Evolutionary conservation across 2,113 vertebrate species (phyloP), one percentile per base, ranked within the genome.

Genomic region (Leptocoma aspasia): DNA sequence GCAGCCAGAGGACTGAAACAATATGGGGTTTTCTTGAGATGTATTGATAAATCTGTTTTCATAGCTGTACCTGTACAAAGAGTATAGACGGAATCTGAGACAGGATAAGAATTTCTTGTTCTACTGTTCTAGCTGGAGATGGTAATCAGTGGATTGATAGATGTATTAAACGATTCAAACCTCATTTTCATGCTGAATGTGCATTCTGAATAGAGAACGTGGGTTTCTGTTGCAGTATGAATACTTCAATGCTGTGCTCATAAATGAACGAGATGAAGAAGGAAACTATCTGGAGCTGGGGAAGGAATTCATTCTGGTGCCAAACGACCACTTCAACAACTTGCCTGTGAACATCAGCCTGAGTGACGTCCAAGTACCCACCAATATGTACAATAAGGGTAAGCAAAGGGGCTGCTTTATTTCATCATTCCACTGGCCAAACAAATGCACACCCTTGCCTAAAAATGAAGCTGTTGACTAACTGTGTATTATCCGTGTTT

Each of bases 361-460:
- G 96, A 99, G 99, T 61, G 99, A 99, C 7, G 99, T 99, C 65
- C 99, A 99, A 96, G 99, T 99, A 45, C 99, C 99, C 88, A 99
- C 99, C 35, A 99, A 99, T 96, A 99, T 99, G 99, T 99, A 99
- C 96, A 99, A 99, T 96, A 99, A 99, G 98, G 98, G 98, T 99
- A 97, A 97, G 97, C 28, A 41, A 83, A 65, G 18, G 18, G 77
- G 20, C 30, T 77, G 11, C 6, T 92, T 66, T 44, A 11, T 83
- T 90, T 73, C 7, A 5, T 52, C 19, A 4, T 88, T 83, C 56
- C 5, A 5, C 18, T 59, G 64, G 9, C 35, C 5, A 6, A 80
- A 59, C 11, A 20, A 50, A 45, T 33, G 15, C 70, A 63, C 15
- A 42, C 37, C 22, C 31, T 85, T 41, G 19, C 30, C 89, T 71